A percentile compares a stretch with the other conserved stretches of the same genome.
phyloP scores from a whole-genome alignment of 1,140 invertebrate species.

The Rhysida immarginata region DNA sequence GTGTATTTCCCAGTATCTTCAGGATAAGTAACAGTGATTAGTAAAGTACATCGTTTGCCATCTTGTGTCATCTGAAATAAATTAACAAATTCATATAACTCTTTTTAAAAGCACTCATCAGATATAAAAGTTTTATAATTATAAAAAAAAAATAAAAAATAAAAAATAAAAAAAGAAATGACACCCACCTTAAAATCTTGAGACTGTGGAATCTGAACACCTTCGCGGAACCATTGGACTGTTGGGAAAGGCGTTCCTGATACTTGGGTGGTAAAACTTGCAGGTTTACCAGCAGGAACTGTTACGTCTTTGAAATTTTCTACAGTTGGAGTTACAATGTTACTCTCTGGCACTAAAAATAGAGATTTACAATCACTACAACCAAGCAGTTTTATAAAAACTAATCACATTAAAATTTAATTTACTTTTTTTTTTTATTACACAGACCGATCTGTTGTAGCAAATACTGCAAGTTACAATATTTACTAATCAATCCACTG shows the following conservation, averaged over 20 bases:
- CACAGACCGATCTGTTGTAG: too few relatives aligned
- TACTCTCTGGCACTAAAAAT: slow-evolving; percentile 51
- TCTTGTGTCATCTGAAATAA: slow-evolving; percentile 70
- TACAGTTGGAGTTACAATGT: slow-evolving; percentile 57
- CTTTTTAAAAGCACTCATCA: not conserved
- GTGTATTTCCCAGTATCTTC: slow-evolving; percentile 87
- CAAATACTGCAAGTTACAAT: too few relatives aligned
- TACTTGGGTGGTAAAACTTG: slow-evolving; percentile 71
- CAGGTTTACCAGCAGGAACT: slow-evolving; percentile 67
- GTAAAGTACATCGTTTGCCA: slow-evolving; percentile 68
- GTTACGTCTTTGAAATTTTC: slow-evolving; percentile 64
- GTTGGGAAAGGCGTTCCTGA: slow-evolving; percentile 63
- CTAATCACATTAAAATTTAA: too few relatives aligned
- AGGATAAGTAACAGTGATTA: slow-evolving; percentile 81
- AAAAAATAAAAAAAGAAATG: not conserved
- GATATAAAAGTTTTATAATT: too few relatives aligned
- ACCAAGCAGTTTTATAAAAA: too few relatives aligned
- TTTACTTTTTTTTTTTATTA: too few relatives aligned
- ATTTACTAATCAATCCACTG: too few relatives aligned
- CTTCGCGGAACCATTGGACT: slow-evolving; percentile 78
- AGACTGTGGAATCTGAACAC: slow-evolving; percentile 70
- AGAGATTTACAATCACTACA: too few relatives aligned
- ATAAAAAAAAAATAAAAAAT: slow-evolving; percentile 26
- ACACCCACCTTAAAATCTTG: slow-evolving; percentile 72
- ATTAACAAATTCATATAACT: not conserved